Base-by-base conservation (phyloP, 2,888 invertebrate species). In the Clepsis dumicolana region DNA sequence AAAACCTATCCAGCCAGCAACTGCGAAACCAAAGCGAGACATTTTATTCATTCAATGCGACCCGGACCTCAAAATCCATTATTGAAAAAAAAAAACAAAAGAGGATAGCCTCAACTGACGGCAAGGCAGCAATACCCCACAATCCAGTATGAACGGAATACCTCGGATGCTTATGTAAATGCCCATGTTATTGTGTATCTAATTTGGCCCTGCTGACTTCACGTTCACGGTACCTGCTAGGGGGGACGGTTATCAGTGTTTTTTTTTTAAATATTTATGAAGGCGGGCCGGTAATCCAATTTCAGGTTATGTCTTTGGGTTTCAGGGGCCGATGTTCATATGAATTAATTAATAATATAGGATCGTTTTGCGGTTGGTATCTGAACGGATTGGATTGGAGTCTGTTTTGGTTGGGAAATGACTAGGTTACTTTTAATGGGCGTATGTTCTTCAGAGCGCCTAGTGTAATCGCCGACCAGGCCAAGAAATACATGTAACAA, bases 241-340 rank as follows among this genome's bases (percentile, higher is more conserved):
- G 29, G 29, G 89, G 89, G 90, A 88, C 82, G 85, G 86, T 87
- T 89, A 90, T 85, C 88, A 81, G 75, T 76, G 73, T 76, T 82
- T 81, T 90, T 90, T n/a, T 92, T 93, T 93, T 89, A 92, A 93
- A 92, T 93, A 93, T 93, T 93, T 93, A 93, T 89, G 91, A 91
- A 87, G 84, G 83, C 80, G 78, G 79, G 80, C 81, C 85, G 82
- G 89, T 91, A 90, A 93, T 93, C 93, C 93, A 93, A 93, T 93
- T 93, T 93, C 90, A 85, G 86, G 88, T 93, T 93, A 93, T 93
- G 91, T 88, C 87, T 91, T 91, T 85, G 86, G 92, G 88, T 87
- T 81, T 79, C 86, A 85, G 83, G 87, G 89, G 88, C 86, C 88
- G 82, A 83, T 84, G 76, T 89, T 71, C 71, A 64, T 60, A 86